These are phyloP conservation scores for Potorous gilbertii DNA, from an alignment of 2,797 vertebrate genomes.

Conservation along the genomic window DNA sequence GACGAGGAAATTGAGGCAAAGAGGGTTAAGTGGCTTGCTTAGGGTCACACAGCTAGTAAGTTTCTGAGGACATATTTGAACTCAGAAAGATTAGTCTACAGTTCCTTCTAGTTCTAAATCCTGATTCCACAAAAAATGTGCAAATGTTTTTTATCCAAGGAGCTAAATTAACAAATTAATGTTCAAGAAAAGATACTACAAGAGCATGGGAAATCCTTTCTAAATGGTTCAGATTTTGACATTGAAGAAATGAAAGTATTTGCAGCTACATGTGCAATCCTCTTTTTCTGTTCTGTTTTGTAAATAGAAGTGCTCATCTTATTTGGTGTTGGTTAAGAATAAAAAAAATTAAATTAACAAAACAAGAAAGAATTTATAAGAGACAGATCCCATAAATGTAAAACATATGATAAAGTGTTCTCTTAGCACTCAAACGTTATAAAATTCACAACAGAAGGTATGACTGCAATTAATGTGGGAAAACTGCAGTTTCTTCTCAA, in stretches of 20 bases:
- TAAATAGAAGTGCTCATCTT: neutral
- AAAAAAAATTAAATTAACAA: neutral
- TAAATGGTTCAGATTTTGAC: neutral
- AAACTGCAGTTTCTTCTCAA: slow-evolving; percentile 28
- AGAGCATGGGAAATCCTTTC: neutral
- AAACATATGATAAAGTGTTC: neutral
- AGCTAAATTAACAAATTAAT: neutral
- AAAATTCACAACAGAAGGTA: slow-evolving; percentile 43
- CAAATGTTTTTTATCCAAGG: neutral
- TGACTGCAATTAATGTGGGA: slow-evolving; percentile 50
- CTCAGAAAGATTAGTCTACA: neutral
- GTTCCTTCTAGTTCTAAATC: neutral
- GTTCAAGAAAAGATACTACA: neutral
- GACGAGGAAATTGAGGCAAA: neutral
- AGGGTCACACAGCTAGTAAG: neutral
- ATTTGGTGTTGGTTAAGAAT: neutral
- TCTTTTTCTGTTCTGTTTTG: neutral
- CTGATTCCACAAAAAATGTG: neutral
- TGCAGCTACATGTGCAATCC: neutral
- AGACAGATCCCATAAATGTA: neutral
- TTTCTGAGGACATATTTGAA: neutral
- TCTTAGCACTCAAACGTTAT: neutral
- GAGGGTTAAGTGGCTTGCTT: neutral
- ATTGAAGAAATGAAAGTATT: neutral
- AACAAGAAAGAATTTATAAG: neutral